Percentiles rank a stretch among this genome's conserved stretches.
Evolutionary conservation across 2,888 invertebrate genomes (phyloP).

Genomic region (Seira musarum): DNA sequence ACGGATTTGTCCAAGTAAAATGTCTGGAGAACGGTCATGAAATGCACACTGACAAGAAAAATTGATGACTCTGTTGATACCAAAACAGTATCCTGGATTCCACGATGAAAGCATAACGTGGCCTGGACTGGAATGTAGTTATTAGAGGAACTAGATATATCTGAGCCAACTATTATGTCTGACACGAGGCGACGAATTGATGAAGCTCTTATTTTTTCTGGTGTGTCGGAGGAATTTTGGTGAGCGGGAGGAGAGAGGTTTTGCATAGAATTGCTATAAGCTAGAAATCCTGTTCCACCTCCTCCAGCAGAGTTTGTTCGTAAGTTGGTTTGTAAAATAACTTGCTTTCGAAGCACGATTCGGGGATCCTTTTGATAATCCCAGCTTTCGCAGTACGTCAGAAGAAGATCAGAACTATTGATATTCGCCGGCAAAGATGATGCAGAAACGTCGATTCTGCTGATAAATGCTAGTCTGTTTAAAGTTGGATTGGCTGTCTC

Average conservation of each 20-base stretch:
- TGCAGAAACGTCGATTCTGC: conserved; percentile 28
- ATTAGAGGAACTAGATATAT: conserved; percentile 51
- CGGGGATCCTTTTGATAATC: conserved; percentile 56
- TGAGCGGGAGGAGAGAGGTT: conserved; percentile 48
- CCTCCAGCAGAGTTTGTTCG: conserved; percentile 11
- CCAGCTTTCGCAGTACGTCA: conserved; percentile 54
- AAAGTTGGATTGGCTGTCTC: conserved; percentile 43
- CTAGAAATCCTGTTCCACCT: conserved; percentile 28
- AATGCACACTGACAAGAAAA: conserved; percentile 65
- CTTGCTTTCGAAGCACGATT: conserved; percentile 25
- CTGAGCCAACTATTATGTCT: conserved; percentile 68
- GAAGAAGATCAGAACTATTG: conserved; percentile 18
- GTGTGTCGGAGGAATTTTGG: conserved; percentile 27
- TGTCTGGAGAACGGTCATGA: conserved; percentile 60
- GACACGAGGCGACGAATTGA: conserved; percentile 67
- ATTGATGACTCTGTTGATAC: conserved; percentile 61
- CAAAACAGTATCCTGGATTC: conserved; percentile 64
- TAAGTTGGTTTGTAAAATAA: conserved; percentile 16
- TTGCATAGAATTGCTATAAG: conserved; percentile 44
- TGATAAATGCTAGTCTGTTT: conserved; percentile 60
- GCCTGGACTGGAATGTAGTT: conserved; percentile 41
- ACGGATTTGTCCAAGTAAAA: conserved; percentile 52
- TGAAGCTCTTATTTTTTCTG: conserved; percentile 49
- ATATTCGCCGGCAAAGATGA: conserved; percentile 15
- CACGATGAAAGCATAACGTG: conserved; percentile 60